phyloP scores from a whole-genome alignment of 2,888 invertebrate genomes.

The Hesperia comma region DNA sequence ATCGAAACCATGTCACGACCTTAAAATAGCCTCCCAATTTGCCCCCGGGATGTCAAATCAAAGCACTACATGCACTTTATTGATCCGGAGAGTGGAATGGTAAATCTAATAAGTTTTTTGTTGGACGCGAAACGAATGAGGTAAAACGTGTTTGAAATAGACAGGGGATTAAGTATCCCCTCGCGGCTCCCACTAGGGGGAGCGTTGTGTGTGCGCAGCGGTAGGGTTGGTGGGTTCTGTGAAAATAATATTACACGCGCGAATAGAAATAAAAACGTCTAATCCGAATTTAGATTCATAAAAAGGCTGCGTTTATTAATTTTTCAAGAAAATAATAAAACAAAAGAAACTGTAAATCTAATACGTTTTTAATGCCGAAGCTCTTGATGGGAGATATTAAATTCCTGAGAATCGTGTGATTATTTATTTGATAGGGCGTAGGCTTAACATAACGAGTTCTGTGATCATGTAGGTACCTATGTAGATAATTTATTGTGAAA shows the following conservation, averaged over 20 bases:
- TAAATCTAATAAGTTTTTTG: conserved; percentile 82
- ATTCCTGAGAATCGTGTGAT: neutral
- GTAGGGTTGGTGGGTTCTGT: conserved; percentile 42
- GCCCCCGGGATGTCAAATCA: conserved; percentile 61
- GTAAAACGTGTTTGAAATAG: conserved; percentile 83
- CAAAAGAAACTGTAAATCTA: neutral
- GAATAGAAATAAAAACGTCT: neutral
- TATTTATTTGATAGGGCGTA: neutral
- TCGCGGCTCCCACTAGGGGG: conserved; percentile 59
- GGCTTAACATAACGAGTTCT: too few relatives aligned
- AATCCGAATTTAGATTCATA: neutral
- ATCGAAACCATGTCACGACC: neutral
- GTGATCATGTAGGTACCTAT: too few relatives aligned
- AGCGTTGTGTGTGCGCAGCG: conserved; percentile 39
- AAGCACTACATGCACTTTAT: conserved; percentile 68
- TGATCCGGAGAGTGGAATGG: conserved; percentile 64
- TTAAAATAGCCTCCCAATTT: neutral
- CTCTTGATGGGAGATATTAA: conserved; percentile 4
- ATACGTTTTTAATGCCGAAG: neutral
- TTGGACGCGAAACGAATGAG: conserved; percentile 79
- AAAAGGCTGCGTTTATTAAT: neutral
- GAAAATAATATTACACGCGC: conserved; percentile 9
- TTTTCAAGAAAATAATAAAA: conserved; percentile 17
- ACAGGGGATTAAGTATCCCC: conserved; percentile 82
- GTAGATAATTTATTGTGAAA: too few relatives aligned